phyloP scores from a whole-genome alignment of 2,888 invertebrate species.

The Tortricodes alternella region DNA sequence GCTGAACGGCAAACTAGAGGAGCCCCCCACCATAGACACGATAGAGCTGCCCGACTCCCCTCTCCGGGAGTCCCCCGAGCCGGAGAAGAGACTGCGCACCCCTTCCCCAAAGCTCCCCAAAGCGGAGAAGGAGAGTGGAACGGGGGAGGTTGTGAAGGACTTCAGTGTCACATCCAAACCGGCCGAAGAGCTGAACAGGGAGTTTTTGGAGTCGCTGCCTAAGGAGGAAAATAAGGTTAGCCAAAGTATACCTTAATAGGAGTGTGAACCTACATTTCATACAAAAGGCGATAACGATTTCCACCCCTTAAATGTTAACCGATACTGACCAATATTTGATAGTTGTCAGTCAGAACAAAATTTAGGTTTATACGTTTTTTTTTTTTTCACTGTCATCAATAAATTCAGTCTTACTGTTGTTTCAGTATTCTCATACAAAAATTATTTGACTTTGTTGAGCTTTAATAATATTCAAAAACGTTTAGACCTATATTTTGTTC shows the following conservation, averaged over 20 bases:
- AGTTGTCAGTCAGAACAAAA: too few relatives aligned
- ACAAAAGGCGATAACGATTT: too few relatives aligned
- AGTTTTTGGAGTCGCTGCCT: constrained; percentile 69
- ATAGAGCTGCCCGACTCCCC: constrained; percentile 73
- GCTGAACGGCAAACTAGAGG: constrained; percentile 57
- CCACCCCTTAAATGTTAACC: too few relatives aligned
- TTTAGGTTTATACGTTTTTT: too few relatives aligned
- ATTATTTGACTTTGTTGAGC: too few relatives aligned
- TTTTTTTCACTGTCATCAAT: too few relatives aligned
- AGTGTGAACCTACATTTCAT: too few relatives aligned
- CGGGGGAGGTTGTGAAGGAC: constrained; percentile 41
- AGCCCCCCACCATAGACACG: constrained; percentile 56
- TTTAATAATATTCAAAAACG: too few relatives aligned
- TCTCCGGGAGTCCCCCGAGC: constrained; percentile 45
- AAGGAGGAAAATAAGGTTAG: constrained; percentile 49
- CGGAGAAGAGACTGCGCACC: constrained; percentile 48
- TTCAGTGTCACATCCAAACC: constrained; percentile 54
- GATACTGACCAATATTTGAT: too few relatives aligned
- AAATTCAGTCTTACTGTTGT: too few relatives aligned
- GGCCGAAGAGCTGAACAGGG: constrained; percentile 68
- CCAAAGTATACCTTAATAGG: not conserved
- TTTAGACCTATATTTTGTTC: too few relatives aligned
- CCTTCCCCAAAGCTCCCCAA: constrained; percentile 42
- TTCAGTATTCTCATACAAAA: too few relatives aligned
- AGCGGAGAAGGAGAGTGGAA: constrained; percentile 37